Conservation (phyloP, 2,113 vertebrate genomes). For the Dunckerocampus dactyliophorus region DNA sequence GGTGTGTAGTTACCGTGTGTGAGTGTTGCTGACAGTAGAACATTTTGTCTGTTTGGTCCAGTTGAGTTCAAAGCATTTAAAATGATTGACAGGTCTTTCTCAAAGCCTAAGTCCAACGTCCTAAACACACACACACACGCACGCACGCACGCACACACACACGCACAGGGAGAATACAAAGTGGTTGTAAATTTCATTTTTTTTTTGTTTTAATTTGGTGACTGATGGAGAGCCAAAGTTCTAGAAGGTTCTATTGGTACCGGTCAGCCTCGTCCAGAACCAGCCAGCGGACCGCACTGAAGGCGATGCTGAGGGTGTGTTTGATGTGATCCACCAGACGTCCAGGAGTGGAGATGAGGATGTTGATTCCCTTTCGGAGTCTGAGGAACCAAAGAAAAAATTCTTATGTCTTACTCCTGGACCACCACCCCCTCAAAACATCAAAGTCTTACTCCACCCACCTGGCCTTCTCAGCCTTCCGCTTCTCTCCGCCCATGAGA, state of each 20-base stretch:
- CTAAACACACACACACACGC: no score
- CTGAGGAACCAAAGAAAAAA: slow-evolving; percentile 57
- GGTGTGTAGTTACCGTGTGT: slow-evolving; percentile 71
- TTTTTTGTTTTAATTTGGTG: not conserved
- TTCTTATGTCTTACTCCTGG: not conserved
- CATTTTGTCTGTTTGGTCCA: slow-evolving; percentile 78
- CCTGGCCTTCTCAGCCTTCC: slow-evolving; percentile 96
- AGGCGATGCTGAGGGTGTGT: slow-evolving; percentile 85
- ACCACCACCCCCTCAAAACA: not conserved
- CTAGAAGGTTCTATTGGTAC: slow-evolving; percentile 52
- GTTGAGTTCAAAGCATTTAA: slow-evolving; percentile 83
- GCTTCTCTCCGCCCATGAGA: slow-evolving; percentile 98
- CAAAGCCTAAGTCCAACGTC: slow-evolving; percentile 92
- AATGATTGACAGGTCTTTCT: slow-evolving; percentile 86
- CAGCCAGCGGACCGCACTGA: slow-evolving; percentile 82
- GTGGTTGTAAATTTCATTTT: not conserved
- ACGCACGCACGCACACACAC: not conserved
- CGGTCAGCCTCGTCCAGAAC: slow-evolving; percentile 95
- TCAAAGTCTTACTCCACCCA: slow-evolving; percentile 32
- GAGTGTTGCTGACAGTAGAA: slow-evolving; percentile 90
- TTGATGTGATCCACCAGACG: slow-evolving; percentile 93
- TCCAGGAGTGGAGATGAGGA: slow-evolving; percentile 91
- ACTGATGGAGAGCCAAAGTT: no score
- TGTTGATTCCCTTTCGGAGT: slow-evolving; percentile 92
- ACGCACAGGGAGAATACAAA: not conserved